Conservation (phyloP, 2,113 vertebrate genomes). For the Oenanthe oenanthe region DNA sequence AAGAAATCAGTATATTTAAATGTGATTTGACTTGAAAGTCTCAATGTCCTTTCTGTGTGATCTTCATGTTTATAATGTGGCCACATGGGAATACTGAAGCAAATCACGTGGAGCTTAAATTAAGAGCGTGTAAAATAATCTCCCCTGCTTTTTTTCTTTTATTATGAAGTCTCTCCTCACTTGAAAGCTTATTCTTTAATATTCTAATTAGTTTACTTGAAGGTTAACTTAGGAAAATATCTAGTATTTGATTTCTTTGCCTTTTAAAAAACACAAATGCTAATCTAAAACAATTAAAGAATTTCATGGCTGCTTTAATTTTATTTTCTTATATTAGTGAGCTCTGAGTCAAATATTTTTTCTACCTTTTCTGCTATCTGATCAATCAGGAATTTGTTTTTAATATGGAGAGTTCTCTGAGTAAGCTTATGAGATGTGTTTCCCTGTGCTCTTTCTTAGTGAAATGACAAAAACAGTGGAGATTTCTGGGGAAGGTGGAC, state of each 20-base stretch:
- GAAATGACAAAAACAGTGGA: slow-evolving; percentile 90
- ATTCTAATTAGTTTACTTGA: neutral
- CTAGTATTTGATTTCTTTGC: neutral
- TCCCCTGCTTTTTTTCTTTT: neutral
- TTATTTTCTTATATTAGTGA: neutral
- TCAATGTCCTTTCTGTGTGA: neutral
- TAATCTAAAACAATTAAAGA: neutral
- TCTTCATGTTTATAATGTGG: neutral
- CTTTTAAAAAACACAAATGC: neutral
- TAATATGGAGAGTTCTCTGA: neutral
- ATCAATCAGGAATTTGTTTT: neutral
- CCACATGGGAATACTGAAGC: neutral
- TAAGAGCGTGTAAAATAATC: neutral
- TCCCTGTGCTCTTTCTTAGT: slow-evolving; percentile 67
- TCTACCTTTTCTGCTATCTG: neutral
- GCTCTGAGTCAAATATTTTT: neutral
- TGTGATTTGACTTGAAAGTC: neutral
- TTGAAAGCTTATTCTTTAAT: neutral
- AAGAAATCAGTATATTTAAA: neutral
- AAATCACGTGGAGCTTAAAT: neutral
- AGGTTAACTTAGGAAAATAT: neutral
- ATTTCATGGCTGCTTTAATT: neutral
- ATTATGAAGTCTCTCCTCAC: neutral
- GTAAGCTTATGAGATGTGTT: neutral
- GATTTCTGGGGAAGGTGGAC: slow-evolving; percentile 91